Base-by-base conservation (phyloP, 2,888 invertebrate species). In the Meliscaeva auricollis region DNA sequence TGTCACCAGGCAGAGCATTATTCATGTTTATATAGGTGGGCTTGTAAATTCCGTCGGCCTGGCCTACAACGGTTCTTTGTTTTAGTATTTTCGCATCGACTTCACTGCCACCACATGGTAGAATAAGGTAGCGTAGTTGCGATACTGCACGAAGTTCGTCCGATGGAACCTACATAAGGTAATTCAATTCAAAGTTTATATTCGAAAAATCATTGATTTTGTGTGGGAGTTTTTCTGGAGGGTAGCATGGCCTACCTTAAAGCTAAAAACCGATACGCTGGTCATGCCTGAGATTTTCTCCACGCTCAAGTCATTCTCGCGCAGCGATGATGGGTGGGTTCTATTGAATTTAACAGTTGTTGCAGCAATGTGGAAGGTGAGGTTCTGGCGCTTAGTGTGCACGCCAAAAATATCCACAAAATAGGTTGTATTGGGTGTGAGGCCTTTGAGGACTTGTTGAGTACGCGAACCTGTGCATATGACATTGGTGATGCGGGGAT, bases 61-160 rank as follows among this genome's bases (percentile, higher is more conserved):
- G 88, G 26, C 90, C 89, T 13, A 93, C 90, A 22, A 90, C 87
- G 60, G 90, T 89, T 3, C 92, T 91, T 75, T 92, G 92, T 17
- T 92, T 89, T 13, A 92, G 89, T 13, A 93, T 90, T 87, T 93
- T 92, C 1, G 93, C 93, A 58, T 93, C 92, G 1, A 94, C 93
- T 60, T 92, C 88, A 92, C 94, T 91, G 54, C 92, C 92, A 2
- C 94, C 94, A 87, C 94, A 94, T 0, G 94, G 94, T 88, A 94
- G 91, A 4, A 94, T 90, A 62, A 93, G 92, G 68, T 94, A 91
- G 1, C 92, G 90, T 81, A 91, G 72, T 44, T 87, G 68, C 0
- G 72, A 56, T 15, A 70, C 17, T 5, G 46, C 4, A 11, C 50
- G 56, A 17, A 60, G 13, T 22, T 44, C 83, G 15, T 64, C 66